Evolutionary conservation across 2,888 invertebrate species (phyloP).

Genomic region (Agonopterix alstromeriana): DNA sequence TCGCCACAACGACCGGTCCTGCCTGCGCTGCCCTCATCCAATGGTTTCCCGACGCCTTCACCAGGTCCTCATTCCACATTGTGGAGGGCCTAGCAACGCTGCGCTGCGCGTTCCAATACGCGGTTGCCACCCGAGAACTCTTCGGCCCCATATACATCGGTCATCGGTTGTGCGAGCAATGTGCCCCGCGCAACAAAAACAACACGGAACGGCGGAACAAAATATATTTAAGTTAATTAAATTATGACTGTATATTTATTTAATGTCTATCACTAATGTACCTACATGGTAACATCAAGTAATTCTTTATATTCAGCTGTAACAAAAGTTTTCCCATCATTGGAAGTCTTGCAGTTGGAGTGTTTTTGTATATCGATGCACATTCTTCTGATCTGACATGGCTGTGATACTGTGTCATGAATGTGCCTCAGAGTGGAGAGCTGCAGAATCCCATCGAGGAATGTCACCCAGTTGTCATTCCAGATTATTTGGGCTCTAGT

Average conservation of each 20-base stretch:
- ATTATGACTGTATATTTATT: background rate
- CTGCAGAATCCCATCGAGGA: conserved; percentile 90
- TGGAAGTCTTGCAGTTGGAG: background rate
- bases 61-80: no score
- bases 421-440: conserved; percentile 79
- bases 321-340: conserved; percentile 13
- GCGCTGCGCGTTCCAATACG: no score
- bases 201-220: background rate
- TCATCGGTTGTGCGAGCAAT: no score
- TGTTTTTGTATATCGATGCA: conserved; percentile 30
- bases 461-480: conserved; percentile 87
- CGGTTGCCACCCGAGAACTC: no score
- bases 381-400: conserved; percentile 54
- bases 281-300: conserved; percentile 26
- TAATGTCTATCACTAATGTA: background rate
- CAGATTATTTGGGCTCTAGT: conserved; percentile 67
- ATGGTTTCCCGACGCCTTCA: no score
- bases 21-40: no score
- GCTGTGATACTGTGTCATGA: conserved; percentile 78
- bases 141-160: no score
- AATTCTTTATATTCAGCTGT: conserved; percentile 19
- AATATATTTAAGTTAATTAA: background rate
- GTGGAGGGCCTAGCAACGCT: no score
- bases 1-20: no score
- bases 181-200: no score